Conservation (phyloP, 2,797 vertebrate genomes). For the Lepilemur septentrionalis region DNA sequence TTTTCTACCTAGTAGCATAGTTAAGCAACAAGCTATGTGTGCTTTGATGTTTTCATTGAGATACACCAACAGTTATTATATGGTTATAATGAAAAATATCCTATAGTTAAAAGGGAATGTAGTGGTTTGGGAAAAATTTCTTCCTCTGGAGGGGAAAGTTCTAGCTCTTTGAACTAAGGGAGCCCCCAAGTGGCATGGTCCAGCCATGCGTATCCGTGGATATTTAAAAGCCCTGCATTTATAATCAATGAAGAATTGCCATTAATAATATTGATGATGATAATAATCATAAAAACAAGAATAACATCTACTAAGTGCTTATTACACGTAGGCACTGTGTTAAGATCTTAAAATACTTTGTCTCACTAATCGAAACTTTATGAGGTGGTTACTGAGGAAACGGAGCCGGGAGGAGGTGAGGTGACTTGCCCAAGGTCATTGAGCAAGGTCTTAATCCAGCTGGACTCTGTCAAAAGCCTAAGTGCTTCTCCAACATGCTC, state of each 20-base stretch:
- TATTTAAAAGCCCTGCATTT: neutral
- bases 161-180: neutral
- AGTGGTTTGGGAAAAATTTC: neutral
- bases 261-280: neutral
- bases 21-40: neutral
- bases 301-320: neutral
- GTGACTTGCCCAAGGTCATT: neutral
- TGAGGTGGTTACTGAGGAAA: neutral
- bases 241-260: neutral
- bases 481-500: neutral
- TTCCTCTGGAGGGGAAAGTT: neutral
- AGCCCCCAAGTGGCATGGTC: no score
- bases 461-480: neutral
- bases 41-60: neutral
- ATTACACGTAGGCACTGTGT: neutral
- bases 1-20: neutral
- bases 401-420: neutral
- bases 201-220: no score
- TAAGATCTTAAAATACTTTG: neutral
- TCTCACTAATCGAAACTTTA: neutral
- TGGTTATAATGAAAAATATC: neutral
- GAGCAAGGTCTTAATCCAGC: neutral
- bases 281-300: neutral
- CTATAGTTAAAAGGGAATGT: neutral
- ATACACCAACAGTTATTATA: neutral